A percentile compares a stretch with the other conserved stretches of the same genome.
These are phyloP conservation scores for Sterna hirundo DNA, from an alignment of 2,113 vertebrate genomes.

Conservation along the genomic window DNA sequence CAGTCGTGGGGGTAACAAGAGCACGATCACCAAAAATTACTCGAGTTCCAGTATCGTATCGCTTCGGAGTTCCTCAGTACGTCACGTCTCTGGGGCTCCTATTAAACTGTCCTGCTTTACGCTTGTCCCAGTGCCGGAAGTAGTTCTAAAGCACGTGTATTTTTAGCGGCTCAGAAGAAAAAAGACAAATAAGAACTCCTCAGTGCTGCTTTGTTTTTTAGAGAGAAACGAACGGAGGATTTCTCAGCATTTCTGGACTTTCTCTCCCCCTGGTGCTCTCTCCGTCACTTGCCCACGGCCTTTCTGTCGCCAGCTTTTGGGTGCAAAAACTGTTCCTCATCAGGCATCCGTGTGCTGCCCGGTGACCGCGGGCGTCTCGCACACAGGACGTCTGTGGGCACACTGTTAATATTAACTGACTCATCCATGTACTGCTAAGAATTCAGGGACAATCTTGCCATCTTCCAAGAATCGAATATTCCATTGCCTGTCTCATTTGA, in stretches of 20 bases:
- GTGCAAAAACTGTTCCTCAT: neutral
- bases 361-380: neutral
- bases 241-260: neutral
- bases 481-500: neutral
- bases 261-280: too few species aligned
- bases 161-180: neutral
- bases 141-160: neutral
- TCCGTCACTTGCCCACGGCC: neutral
- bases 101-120: neutral
- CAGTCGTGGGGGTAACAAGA: neutral
- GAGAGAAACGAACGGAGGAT: neutral
- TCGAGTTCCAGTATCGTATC: too few species aligned
- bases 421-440: neutral
- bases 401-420: neutral
- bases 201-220: neutral
- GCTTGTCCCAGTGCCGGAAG: neutral
- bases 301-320: neutral
- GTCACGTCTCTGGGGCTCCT: neutral
- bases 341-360: neutral
- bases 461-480: neutral
- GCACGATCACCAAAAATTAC: neutral
- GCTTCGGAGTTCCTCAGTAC: too few species aligned
- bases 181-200: neutral
- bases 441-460: neutral
- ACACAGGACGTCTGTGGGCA: neutral